Conservation (phyloP, 64 coral and sea anemone genomes). For the Platygyra sinensis region DNA sequence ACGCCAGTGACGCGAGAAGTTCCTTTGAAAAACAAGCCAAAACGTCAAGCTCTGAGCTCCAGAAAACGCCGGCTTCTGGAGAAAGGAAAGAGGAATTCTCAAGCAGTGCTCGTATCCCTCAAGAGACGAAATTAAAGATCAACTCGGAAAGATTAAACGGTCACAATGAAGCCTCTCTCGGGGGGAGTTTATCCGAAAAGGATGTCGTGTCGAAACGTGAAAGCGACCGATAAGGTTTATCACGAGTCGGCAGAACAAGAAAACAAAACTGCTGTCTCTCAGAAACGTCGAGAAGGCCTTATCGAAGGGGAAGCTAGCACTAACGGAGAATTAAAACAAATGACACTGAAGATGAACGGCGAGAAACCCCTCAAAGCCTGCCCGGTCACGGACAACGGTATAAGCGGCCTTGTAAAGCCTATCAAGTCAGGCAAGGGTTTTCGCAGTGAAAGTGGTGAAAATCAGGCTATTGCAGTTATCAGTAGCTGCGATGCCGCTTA, state of each 20-base stretch:
- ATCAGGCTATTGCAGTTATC: neutral
- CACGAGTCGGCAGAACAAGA: constrained; percentile 21
- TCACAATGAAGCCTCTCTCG: neutral
- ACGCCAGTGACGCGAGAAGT: neutral
- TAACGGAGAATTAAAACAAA: constrained; percentile 4
- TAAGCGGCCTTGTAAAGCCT: neutral
- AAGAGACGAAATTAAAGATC: constrained; percentile 49
- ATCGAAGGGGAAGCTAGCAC: neutral
- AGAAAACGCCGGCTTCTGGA: constrained; percentile 4
- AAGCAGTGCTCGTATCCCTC: neutral
- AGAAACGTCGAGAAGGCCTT: neutral
- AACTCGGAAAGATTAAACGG: constrained; percentile 39
- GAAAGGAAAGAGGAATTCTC: constrained; percentile 7
- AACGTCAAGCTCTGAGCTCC: neutral
- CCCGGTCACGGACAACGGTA: neutral
- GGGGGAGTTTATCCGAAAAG: constrained; percentile 12
- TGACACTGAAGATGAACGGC: constrained; percentile 23
- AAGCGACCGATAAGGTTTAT: constrained; percentile 26
- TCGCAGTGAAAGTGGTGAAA: constrained; percentile 10
- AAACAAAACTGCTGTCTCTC: neutral
- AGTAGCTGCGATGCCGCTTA: neutral
- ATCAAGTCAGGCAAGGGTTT: neutral
- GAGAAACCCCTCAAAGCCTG: neutral
- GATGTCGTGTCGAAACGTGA: neutral
- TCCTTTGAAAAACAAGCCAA: neutral